phyloP scores from a whole-genome alignment of 2,113 vertebrate species.

The Alectura lathami region DNA sequence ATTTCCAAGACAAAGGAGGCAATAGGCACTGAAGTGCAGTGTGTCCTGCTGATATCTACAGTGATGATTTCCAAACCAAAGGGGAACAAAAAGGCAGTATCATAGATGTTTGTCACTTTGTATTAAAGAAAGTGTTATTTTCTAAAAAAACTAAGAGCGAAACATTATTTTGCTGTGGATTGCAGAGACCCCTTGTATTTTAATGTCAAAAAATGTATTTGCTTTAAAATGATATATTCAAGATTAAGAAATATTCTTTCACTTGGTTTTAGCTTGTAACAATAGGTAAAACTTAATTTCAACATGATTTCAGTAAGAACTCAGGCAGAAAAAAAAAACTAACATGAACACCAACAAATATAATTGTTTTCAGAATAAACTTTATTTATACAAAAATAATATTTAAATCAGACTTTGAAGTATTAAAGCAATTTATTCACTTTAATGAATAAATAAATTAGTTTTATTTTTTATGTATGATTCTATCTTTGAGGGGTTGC shows the following conservation, averaged over 20 bases:
- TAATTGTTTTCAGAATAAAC: conserved; percentile 76
- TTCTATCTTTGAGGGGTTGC: conserved; percentile 76
- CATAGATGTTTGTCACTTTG: conserved; percentile 76
- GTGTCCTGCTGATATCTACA: conserved; percentile 71
- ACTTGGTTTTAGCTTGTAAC: conserved; percentile 72
- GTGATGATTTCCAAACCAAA: conserved; percentile 80
- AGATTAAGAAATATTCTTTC: conserved; percentile 63
- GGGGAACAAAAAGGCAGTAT: conserved; percentile 74
- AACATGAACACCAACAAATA: conserved; percentile 69
- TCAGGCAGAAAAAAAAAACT: conserved; percentile 78
- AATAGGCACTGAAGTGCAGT: conserved; percentile 74
- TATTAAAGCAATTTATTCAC: conserved; percentile 76
- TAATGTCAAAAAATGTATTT: conserved; percentile 73
- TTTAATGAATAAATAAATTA: conserved; percentile 81
- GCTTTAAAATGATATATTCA: conserved; percentile 72
- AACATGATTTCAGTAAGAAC: conserved; percentile 77
- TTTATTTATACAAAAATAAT: conserved; percentile 79
- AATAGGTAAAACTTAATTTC: conserved; percentile 73
- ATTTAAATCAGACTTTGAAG: conserved; percentile 78
- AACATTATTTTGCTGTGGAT: conserved; percentile 70
- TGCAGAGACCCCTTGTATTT: conserved; percentile 74
- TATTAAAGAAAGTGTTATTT: conserved; percentile 78
- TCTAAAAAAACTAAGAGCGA: conserved; percentile 68
- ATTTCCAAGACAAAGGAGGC: conserved; percentile 76
- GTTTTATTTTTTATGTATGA: conserved; percentile 79